Base-by-base conservation (phyloP, 2,113 vertebrate species). In the Taxidea taxus region DNA sequence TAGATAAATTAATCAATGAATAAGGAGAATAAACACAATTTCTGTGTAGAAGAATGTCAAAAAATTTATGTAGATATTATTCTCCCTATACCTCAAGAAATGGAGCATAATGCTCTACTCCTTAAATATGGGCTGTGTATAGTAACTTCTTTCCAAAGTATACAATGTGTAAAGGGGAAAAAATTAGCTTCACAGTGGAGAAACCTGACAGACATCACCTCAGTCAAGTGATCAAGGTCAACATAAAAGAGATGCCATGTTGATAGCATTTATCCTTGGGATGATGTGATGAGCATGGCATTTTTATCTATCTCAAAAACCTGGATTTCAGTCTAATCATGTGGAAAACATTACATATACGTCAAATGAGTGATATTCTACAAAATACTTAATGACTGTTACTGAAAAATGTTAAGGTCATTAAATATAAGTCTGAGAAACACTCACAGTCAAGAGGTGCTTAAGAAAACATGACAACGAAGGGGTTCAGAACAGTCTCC, bases 161-260 rank as follows among this genome's bases (percentile, higher is more conserved):
- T 51, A 4, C 4, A 47, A 8, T 42, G 11, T 6, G 6, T 56
- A 75, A 51, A 49, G 4, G 20, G 4, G 1, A 18, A 0, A 3
- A 13, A 29, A 13, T 10, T 49, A 90, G 27, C 18, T 64, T 93
- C 18, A 51, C 27, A 58, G 20, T 56, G 10, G 9, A 21, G 16
- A 87, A 81, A 80, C 15, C 29, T 87, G 49, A 18, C 20, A 88
- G 10, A 72, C 4, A 18, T 2, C 47, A 34, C 47, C 6, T 62
- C 20, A 72, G 31, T 15, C 29, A 12, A 58, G 8, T 70, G 68
- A 78, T 20, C 0, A 78, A 31, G 7, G 9, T 44, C 51, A 93
- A 44, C 21, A 54, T 62, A 54, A 90, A 16, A 11, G 42, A 77
- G 64, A 25, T 12, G 31, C 80, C 44, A 44, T 16, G 11, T 5